A percentile compares a stretch with the other conserved stretches of the same genome.
Conservation (phyloP, 2,888 invertebrate genomes). For the Metalampra italica region DNA sequence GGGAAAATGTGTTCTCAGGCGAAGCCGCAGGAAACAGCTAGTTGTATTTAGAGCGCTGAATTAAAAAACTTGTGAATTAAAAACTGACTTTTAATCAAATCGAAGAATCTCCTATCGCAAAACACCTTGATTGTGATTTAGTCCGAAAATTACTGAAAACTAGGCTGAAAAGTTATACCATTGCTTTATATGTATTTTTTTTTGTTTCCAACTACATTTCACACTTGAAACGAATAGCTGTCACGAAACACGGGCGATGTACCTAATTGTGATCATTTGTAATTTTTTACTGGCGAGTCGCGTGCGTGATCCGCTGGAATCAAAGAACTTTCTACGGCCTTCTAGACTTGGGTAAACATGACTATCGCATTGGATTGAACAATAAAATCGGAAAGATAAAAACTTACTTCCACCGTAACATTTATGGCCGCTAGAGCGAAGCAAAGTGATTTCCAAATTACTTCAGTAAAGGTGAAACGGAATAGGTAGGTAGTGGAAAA, state of each 20-base stretch:
- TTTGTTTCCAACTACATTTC: constrained; percentile 14
- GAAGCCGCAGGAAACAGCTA: too few relatives aligned
- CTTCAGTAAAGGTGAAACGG: neutral
- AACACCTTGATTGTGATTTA: too few relatives aligned
- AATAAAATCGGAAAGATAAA: constrained; percentile 13
- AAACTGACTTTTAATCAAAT: too few relatives aligned
- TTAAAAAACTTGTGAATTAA: neutral
- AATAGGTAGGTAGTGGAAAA: neutral
- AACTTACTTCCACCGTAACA: constrained; percentile 4
- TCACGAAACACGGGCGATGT: constrained; percentile 26
- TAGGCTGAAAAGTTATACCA: too few relatives aligned
- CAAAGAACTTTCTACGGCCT: constrained; percentile 16
- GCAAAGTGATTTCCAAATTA: neutral
- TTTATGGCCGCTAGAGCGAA: neutral
- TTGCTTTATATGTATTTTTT: too few relatives aligned
- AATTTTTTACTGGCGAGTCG: constrained; percentile 54
- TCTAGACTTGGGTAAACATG: constrained; percentile 7
- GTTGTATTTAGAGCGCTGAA: too few relatives aligned
- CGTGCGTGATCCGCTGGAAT: constrained; percentile 47
- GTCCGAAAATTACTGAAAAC: too few relatives aligned
- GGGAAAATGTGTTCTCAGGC: too few relatives aligned
- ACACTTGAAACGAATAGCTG: constrained; percentile 19
- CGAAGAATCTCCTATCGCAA: too few relatives aligned
- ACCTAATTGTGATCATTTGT: constrained; percentile 39
- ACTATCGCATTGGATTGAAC: constrained; percentile 7